Evolutionary conservation across 2,888 invertebrate species (phyloP).

Genomic region (Rhorus exstirpatorius): DNA sequence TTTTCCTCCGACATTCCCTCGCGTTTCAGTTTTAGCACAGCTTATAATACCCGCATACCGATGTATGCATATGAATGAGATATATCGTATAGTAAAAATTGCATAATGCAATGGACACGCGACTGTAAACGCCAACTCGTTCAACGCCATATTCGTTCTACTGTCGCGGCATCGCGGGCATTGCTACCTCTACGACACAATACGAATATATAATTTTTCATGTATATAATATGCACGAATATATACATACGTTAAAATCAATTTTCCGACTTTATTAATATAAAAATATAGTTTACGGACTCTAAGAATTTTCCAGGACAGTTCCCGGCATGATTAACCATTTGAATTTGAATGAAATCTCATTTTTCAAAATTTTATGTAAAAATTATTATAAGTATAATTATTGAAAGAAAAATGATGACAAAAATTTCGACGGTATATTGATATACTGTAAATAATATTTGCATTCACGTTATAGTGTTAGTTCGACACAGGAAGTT

Average conservation of each 20-base stretch:
- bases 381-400: too few species aligned
- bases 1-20: slow-evolving; percentile 42
- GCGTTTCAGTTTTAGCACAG: slow-evolving; percentile 49
- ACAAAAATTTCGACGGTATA: too few species aligned
- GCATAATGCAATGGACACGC: slow-evolving; percentile 58
- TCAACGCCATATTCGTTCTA: slow-evolving; percentile 36
- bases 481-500: too few species aligned
- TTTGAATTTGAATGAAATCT: too few species aligned
- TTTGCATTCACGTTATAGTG: too few species aligned
- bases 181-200: slow-evolving; percentile 37
- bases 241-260: not conserved
- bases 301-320: not conserved
- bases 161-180: slow-evolving; percentile 44
- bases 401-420: too few species aligned
- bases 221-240: not conserved
- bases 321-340: not conserved
- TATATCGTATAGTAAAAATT: slow-evolving; percentile 41
- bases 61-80: slow-evolving; percentile 22
- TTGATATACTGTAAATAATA: too few species aligned
- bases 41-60: slow-evolving; percentile 38
- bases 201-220: slow-evolving; percentile 3
- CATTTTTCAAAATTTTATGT: too few species aligned
- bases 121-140: slow-evolving; percentile 53
- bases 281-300: not conserved
- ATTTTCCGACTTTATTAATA: not conserved